Evolutionary conservation across 2,113 vertebrate species (phyloP).

Genomic region (Phocoena sinus): DNA sequence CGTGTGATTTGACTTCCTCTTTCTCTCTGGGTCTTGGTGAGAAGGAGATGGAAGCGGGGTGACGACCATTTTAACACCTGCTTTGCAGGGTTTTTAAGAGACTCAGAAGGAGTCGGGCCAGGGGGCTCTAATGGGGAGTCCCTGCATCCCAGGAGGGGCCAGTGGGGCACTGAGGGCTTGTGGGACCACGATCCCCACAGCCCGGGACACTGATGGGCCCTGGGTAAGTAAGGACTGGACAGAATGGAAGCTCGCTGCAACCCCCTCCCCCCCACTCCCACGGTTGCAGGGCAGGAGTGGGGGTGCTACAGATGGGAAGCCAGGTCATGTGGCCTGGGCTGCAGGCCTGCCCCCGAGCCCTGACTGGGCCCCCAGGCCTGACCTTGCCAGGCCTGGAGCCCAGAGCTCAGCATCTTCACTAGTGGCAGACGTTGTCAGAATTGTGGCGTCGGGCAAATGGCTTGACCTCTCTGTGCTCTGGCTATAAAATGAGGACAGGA

Average conservation of each 20-base stretch:
- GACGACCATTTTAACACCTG: neutral
- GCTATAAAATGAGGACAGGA: neutral
- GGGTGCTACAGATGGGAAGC: neutral
- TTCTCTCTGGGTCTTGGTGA: neutral
- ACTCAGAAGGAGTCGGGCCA: neutral
- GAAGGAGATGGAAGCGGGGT: too few relatives aligned
- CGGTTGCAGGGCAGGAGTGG: too few relatives aligned
- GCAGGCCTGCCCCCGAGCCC: neutral
- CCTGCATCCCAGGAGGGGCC: neutral
- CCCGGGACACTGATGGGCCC: neutral
- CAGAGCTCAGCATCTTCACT: neutral
- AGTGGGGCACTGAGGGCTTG: neutral
- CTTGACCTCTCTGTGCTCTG: neutral
- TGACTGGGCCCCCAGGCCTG: neutral
- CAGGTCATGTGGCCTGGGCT: neutral
- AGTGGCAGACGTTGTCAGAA: neutral
- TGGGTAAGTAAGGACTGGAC: neutral
- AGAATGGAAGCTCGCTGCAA: neutral
- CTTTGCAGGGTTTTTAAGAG: neutral
- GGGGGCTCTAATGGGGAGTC: neutral
- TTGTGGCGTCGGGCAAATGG: neutral
- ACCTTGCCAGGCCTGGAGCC: neutral
- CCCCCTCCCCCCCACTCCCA: fast-evolving
- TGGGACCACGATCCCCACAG: neutral
- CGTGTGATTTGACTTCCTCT: neutral